Conservation (phyloP, 1,140 invertebrate species). For the Delia radicum region DNA sequence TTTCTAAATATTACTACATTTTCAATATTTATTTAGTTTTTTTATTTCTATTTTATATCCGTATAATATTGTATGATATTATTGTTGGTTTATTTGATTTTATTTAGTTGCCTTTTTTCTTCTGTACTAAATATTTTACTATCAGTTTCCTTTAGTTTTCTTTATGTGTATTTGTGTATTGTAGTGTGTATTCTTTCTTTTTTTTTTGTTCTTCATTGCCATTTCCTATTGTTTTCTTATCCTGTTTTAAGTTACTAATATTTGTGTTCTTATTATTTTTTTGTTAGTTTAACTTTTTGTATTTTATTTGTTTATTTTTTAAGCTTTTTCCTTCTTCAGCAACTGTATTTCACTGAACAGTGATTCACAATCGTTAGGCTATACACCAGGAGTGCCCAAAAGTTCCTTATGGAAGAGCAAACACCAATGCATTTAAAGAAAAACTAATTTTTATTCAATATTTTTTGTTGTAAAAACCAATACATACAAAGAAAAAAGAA, state of each 20-base stretch:
- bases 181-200: background rate
- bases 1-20: no score
- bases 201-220: background rate
- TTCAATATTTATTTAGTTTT: background rate
- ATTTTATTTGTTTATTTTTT: background rate
- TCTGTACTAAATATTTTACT: background rate
- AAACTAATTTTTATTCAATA: no score
- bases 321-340: background rate
- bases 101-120: background rate
- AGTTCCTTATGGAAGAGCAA: no score
- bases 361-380: no score
- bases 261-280: background rate
- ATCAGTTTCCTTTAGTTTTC: background rate
- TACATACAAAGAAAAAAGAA: no score
- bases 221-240: conserved; percentile 5
- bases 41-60: background rate
- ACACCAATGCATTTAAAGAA: no score
- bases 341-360: no score
- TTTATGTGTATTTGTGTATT: background rate
- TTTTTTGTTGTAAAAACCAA: no score
- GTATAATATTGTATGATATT: background rate
- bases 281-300: background rate
- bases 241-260: conserved; percentile 4
- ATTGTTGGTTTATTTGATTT: background rate
- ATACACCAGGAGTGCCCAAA: no score